phyloP scores from a whole-genome alignment of 2,797 vertebrate species.

The Alectoris magna region DNA sequence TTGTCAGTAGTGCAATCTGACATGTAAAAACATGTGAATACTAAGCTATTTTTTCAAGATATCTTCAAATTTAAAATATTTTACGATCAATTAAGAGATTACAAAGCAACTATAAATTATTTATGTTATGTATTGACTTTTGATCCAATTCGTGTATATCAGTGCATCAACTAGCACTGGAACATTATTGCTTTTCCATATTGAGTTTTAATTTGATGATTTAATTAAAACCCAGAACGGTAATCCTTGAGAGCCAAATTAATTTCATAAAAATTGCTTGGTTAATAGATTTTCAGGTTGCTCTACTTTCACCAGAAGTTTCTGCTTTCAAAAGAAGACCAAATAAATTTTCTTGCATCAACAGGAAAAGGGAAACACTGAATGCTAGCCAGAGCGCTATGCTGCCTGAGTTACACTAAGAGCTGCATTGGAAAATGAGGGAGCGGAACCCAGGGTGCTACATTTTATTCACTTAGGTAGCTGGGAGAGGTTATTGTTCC shows the following conservation, averaged over 20 bases:
- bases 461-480: not conserved
- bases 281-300: constrained; percentile 21
- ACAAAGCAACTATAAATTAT: constrained; percentile 57
- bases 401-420: not conserved
- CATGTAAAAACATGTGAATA: constrained; percentile 27
- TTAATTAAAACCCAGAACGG: constrained; percentile 68
- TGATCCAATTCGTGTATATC: constrained; percentile 57
- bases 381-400: not conserved
- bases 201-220: constrained; percentile 59
- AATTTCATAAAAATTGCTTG: constrained; percentile 13
- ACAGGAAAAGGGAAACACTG: not conserved
- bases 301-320: not conserved
- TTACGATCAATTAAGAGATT: constrained; percentile 59
- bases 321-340: not conserved
- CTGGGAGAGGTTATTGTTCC: not conserved
- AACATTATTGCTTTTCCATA: constrained; percentile 60
- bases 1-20: constrained; percentile 44
- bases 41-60: constrained; percentile 53
- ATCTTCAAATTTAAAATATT: constrained; percentile 57
- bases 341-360: not conserved
- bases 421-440: not conserved
- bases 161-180: constrained; percentile 45
- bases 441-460: not conserved
- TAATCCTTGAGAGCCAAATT: constrained; percentile 63
- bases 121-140: constrained; percentile 65